phyloP scores from a whole-genome alignment of 2,113 vertebrate genomes.

The Recurvirostra avosetta region DNA sequence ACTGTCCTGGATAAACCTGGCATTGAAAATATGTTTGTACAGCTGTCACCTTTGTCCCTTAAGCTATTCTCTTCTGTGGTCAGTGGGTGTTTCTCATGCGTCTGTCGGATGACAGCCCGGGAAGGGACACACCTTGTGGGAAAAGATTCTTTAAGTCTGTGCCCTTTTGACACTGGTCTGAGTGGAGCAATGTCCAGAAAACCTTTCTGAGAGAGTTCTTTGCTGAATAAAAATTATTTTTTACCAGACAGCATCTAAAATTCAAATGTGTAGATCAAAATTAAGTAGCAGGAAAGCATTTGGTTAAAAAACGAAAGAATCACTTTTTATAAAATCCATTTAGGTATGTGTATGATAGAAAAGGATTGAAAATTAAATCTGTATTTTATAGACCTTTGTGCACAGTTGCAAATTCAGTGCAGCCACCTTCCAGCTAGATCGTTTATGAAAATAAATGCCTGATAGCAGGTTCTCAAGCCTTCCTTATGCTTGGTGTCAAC shows the following conservation, averaged over 20 bases:
- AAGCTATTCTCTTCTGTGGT: slow-evolving; percentile 45
- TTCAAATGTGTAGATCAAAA: not conserved
- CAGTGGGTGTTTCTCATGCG: slow-evolving; percentile 15
- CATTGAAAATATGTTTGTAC: slow-evolving; percentile 40
- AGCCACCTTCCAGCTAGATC: not conserved
- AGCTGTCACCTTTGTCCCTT: slow-evolving; percentile 55
- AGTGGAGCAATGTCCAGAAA: not conserved
- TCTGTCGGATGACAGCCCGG: not conserved
- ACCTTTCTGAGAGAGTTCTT: not conserved
- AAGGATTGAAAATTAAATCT: not conserved
- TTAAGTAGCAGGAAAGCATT: not conserved
- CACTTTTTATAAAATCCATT: not conserved
- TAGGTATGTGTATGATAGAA: not conserved
- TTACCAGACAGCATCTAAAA: not conserved
- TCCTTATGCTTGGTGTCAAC: not conserved
- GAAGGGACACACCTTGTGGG: slow-evolving; percentile 61
- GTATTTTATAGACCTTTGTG: not conserved
- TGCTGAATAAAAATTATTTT: not conserved
- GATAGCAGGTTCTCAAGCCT: not conserved
- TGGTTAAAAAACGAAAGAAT: not conserved
- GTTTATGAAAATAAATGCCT: not conserved
- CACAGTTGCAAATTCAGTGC: not conserved
- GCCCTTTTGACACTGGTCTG: slow-evolving; percentile 21
- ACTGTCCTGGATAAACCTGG: slow-evolving; percentile 31
- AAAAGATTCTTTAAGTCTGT: slow-evolving; percentile 44